Percentiles rank a stretch among this genome's conserved stretches.
phyloP scores from a whole-genome alignment of 2,888 invertebrate species.

The Rhynchonema sp. region DNA sequence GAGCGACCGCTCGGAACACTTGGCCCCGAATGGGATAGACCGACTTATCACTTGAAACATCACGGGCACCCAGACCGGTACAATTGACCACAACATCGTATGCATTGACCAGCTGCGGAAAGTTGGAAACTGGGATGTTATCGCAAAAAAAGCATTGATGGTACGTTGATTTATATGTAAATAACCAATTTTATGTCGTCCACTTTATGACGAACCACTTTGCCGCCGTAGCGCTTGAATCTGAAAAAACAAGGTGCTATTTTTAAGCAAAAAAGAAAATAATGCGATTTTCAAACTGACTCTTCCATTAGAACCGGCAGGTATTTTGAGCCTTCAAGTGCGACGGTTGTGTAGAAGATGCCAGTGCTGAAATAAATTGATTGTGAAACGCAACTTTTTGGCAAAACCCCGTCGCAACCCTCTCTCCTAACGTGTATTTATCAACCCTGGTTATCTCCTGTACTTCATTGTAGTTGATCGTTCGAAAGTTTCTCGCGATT shows the following conservation, averaged over 20 bases:
- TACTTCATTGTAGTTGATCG: too few species aligned
- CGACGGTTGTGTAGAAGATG: conserved; percentile 3
- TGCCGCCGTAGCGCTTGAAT: neutral
- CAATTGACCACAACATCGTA: conserved; percentile 48
- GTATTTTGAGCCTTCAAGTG: neutral
- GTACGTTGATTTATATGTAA: neutral
- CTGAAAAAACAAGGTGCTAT: neutral
- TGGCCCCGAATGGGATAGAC: conserved; percentile 54
- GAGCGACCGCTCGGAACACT: conserved; percentile 33
- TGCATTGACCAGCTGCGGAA: neutral
- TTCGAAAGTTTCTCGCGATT: too few species aligned
- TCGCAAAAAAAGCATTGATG: neutral
- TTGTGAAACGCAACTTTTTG: too few species aligned
- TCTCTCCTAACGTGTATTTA: too few species aligned
- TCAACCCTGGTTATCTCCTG: too few species aligned
- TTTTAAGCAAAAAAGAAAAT: neutral
- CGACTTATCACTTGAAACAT: conserved; percentile 42
- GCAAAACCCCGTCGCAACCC: too few species aligned
- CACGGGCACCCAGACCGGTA: conserved; percentile 46
- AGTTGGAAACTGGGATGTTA: neutral
- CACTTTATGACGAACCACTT: neutral
- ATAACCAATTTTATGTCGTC: neutral
- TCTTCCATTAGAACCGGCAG: neutral
- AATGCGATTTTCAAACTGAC: neutral
- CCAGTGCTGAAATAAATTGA: conserved; percentile 3